Percentiles rank a stretch among this genome's conserved stretches.
These are phyloP conservation scores for Indicator indicator DNA, from an alignment of 2,113 vertebrate species.

Conservation along the genomic window DNA sequence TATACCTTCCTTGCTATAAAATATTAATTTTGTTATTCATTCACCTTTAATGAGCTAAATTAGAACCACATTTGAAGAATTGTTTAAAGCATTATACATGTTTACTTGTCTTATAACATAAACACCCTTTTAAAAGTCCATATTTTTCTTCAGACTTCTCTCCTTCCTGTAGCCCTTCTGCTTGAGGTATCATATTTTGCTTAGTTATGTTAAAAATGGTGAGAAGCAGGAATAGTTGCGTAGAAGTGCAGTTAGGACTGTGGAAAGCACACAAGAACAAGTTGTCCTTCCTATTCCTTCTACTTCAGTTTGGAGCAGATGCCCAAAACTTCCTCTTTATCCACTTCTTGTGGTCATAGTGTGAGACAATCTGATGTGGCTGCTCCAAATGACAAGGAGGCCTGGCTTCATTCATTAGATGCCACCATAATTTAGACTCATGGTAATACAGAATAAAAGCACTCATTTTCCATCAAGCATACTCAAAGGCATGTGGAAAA, in stretches of 20 bases:
- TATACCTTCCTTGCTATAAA: not conserved
- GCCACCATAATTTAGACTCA: not conserved
- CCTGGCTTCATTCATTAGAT: not conserved
- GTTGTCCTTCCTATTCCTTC: not conserved
- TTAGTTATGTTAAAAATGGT: not conserved
- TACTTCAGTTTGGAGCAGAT: not conserved
- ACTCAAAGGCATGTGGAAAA: not conserved
- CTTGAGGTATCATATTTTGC: not conserved
- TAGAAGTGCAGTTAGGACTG: not conserved
- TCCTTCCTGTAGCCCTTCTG: fast-evolving
- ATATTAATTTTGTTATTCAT: constrained; percentile 34
- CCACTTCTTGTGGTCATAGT: not conserved
- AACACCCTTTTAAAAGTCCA: not conserved
- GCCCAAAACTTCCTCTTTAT: not conserved
- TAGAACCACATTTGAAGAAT: constrained; percentile 8
- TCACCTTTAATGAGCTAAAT: constrained; percentile 53
- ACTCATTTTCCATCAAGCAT: not conserved
- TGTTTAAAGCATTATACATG: not conserved
- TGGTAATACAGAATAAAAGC: not conserved
- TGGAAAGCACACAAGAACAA: not conserved
- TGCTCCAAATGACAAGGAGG: not conserved
- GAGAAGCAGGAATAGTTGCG: not conserved
- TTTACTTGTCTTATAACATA: not conserved
- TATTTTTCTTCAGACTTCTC: not conserved
- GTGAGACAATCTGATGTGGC: not conserved